Base-by-base conservation (phyloP, 2,888 invertebrate genomes). In the Hylaea fasciaria region DNA sequence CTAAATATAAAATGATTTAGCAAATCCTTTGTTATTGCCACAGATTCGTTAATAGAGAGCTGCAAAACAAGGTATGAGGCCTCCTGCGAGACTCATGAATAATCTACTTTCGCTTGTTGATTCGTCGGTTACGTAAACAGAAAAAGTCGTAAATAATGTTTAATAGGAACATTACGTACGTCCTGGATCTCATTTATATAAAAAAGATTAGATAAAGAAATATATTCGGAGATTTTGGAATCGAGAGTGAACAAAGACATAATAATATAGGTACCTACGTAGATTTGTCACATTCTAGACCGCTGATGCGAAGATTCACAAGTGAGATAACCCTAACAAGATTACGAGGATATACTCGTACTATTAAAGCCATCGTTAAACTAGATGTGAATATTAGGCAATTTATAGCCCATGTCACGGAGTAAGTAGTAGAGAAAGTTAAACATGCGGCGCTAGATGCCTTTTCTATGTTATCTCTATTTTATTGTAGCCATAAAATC, bases 101-200 rank as follows among this genome's bases (percentile, higher is more conserved):
- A 51, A 13, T 58, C 40, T 13, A 58, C 58, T 58, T 58, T 58
- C 58, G 52, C 58, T 58, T 22, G 50, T 17, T n/a, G 28, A 11
- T 16, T 17, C n/a, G 41, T 43, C 14, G 16, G 17, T 52, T 52
- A 35, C 57, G 46, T 57, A 46, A 57, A 45, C 22, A 17, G 10
- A 43, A 44, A n/a, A 37, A 44, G 35, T 10, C n/a, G 13, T 44
- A 49, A 43, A 35, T 49, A 13, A 35, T 16, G 22, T 44, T 37
- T 44, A 22, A 28, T 37, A 37, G 28, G 35, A 56, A 54, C 12
- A 44, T 13, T 4, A 17, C 28, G n/a, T 4, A 17, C 13, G 1
- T 29, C 11, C 11, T 11, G 22, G 22, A 22, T 22, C 5, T 22
- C 5, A 22, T 22, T 22, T 22, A 22, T 22, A 22, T 22, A 22